Percentiles rank a stretch among this genome's conserved stretches.
phyloP scores from a whole-genome alignment of 2,113 vertebrate species.

The Otus sunia region DNA sequence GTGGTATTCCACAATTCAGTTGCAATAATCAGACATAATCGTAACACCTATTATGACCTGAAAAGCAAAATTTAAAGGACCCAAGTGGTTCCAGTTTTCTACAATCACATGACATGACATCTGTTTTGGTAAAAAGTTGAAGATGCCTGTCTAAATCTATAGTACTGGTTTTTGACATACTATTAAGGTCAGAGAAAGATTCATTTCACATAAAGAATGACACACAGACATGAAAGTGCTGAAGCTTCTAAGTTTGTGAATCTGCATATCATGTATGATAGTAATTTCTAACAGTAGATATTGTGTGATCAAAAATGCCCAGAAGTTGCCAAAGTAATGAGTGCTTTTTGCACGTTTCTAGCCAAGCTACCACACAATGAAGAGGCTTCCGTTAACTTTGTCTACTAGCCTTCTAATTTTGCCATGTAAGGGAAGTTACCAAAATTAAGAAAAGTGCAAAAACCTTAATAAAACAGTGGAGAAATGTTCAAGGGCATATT shows the following conservation, averaged over 20 bases:
- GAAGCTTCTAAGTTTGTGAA: neutral
- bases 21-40: neutral
- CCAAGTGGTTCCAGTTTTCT: neutral
- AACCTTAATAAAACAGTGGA: neutral
- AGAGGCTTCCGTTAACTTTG: neutral
- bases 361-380: neutral
- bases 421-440: neutral
- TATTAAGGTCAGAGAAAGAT: neutral
- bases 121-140: neutral
- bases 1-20: neutral
- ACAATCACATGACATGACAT: neutral
- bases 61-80: neutral
- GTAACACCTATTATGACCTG: neutral
- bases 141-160: neutral
- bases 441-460: neutral
- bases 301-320: fast-evolving
- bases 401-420: neutral
- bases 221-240: neutral
- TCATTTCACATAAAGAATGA: neutral
- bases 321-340: neutral
- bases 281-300: neutral
- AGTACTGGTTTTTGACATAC: neutral
- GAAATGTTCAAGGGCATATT: neutral
- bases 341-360: neutral
- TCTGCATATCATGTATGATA: fast-evolving